phyloP scores from a whole-genome alignment of 2,113 vertebrate genomes.

The Menidia beryllina region DNA sequence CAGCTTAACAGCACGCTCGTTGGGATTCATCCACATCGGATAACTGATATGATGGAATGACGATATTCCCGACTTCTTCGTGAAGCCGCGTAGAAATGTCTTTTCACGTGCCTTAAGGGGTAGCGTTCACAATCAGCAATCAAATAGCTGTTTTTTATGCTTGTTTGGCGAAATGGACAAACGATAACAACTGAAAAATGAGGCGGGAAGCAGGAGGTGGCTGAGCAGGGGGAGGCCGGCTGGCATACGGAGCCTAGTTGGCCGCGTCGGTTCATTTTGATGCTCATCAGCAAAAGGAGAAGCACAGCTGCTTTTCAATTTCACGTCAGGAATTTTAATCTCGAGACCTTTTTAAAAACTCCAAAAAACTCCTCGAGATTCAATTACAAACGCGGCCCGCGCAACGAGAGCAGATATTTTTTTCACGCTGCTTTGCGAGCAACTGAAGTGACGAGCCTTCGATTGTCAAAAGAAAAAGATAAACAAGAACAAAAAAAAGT shows the following conservation, averaged over 20 bases:
- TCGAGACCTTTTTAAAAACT: too few species aligned
- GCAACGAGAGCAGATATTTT: too few species aligned
- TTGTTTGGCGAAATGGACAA: neutral
- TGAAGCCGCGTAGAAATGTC: slow-evolving; percentile 1
- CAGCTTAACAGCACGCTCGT: neutral
- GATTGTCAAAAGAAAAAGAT: neutral
- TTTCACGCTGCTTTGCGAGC: too few species aligned
- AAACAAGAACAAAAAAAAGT: neutral
- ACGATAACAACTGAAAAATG: neutral
- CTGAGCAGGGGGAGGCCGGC: too few species aligned
- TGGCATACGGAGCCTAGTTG: neutral
- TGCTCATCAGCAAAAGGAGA: neutral
- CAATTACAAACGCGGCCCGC: neutral
- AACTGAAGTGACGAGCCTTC: too few species aligned
- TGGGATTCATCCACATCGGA: neutral
- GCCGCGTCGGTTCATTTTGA: too few species aligned
- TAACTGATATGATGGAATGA: too few species aligned
- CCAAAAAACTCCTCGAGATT: neutral
- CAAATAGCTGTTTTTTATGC: slow-evolving; percentile 22
- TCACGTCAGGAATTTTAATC: neutral
- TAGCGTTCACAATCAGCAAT: slow-evolving; percentile 10
- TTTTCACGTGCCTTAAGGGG: slow-evolving; percentile 11
- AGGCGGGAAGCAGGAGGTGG: neutral
- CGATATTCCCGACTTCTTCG: neutral
- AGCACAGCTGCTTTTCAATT: neutral